Base-by-base conservation (phyloP, 2,797 vertebrate genomes). In the Manis crassicaudata region DNA sequence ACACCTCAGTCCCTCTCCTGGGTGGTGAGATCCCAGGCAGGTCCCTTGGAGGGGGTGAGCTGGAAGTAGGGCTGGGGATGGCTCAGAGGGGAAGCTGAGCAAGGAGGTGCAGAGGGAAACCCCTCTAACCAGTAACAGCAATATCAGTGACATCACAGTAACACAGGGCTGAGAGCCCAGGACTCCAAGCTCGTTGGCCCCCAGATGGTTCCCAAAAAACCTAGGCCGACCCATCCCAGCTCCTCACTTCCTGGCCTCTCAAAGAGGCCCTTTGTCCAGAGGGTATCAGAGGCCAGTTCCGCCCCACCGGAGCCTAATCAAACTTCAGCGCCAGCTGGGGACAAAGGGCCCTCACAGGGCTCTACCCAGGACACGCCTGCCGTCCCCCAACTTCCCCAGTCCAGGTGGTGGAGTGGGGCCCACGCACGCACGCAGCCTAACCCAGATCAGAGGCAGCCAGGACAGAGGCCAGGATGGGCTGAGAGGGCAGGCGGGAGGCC, bases 331-430 rank as follows among this genome's bases (percentile, higher is more conserved):
- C 43, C 2, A 5, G 2, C 43, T 46, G 0, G 1, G 73, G 68
- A 96, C 97, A 97, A 97, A 95, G 72, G 90, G 60, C 72, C 87
- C 40, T 90, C 90, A 90, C 92, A 88, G 0, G 21, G 63, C 68
- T 76, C 62, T 20, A 77, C 70, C 62, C 58, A n/a, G 83, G 58
- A 80, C 11, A 4, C 29, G 21, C 56, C 68, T 7, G 6, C 77
- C 13, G 73, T 29, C 50, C 81, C 90, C 87, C 75, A 77, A 14
- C 75, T 76, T 95, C 97, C 54, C 1, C 21, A 0, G 29, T 79
- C 56, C 3, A 75, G 79, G 79, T 37, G 84, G 52, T 60, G 18
- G 0, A 68, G 50, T 6, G 5, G 65, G n/a, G 12, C 40, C 73
- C 79, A 67, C 3, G 1, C 79, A 67, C 3, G 1, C 79, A 67